A percentile compares a stretch with the other conserved stretches of the same genome.
Evolutionary conservation across 2,113 vertebrate species (phyloP).

Genomic region (Chaetorhynchus papuensis): DNA sequence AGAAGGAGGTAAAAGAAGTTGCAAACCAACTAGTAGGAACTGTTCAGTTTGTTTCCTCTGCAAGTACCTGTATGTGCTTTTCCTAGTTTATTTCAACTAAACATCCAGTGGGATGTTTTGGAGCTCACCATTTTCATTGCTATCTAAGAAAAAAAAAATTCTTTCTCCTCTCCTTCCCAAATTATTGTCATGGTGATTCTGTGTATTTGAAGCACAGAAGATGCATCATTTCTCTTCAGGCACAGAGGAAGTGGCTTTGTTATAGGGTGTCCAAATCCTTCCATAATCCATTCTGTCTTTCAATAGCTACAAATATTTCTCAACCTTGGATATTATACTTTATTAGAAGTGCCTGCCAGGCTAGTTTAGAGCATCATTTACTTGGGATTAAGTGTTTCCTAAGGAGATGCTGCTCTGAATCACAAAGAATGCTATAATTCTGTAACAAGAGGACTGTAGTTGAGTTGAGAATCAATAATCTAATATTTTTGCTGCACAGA

Average conservation of each 20-base stretch:
- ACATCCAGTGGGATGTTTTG: neutral
- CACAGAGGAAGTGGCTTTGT: neutral
- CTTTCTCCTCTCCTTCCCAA: neutral
- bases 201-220: neutral
- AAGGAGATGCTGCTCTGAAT: neutral
- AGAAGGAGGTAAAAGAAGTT: neutral
- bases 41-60: neutral
- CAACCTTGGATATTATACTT: neutral
- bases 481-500: neutral
- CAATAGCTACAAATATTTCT: neutral
- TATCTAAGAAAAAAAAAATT: neutral
- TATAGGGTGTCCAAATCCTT: neutral
- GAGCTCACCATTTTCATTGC: neutral
- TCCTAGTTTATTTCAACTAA: neutral
- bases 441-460: neutral
- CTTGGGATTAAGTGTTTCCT: neutral
- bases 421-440: neutral
- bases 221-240: rapidly evolving
- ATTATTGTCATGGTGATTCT: neutral
- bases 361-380: neutral
- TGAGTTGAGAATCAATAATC: neutral
- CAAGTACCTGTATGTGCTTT: neutral
- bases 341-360: neutral
- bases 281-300: neutral
- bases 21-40: neutral